Evolutionary conservation across 2,888 invertebrate species (phyloP).

Genomic region (Drosophila villosipedis): DNA sequence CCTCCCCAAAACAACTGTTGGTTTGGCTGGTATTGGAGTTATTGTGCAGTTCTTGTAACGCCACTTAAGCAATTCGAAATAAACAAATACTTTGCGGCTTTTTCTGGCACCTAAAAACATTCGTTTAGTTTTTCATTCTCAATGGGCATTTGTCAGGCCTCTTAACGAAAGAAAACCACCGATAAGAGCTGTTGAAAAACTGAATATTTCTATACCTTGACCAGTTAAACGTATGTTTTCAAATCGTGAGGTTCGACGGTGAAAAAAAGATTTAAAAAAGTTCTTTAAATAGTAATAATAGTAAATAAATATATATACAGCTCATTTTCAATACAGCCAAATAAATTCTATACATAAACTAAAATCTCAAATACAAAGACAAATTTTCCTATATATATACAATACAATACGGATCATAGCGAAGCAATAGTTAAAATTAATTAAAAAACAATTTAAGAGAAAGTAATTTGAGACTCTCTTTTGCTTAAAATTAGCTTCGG

Average conservation of each 20-base stretch:
- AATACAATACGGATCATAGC: neutral
- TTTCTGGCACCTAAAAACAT: slow-evolving; percentile 17
- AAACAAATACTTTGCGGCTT: slow-evolving; percentile 1
- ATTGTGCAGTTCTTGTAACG: slow-evolving; percentile 21
- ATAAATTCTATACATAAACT: neutral
- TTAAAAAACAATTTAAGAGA: neutral
- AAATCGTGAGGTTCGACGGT: slow-evolving; percentile 39
- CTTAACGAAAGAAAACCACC: slow-evolving; percentile 43
- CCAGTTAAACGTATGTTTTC: slow-evolving; percentile 50
- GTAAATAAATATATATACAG: neutral
- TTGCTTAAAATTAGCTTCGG: neutral
- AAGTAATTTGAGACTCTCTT: neutral
- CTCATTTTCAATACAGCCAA: neutral
- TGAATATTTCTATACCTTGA: slow-evolving; percentile 16
- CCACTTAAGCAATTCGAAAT: slow-evolving; percentile 15
- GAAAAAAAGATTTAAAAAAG: neutral
- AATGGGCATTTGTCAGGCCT: slow-evolving; percentile 69
- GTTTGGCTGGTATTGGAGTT: neutral
- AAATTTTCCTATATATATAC: neutral
- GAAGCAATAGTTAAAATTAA: neutral
- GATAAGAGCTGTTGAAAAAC: slow-evolving; percentile 59
- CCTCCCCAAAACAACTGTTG: slow-evolving; percentile 9
- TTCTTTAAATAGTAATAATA: neutral
- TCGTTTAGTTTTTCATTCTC: slow-evolving; percentile 43
- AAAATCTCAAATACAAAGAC: neutral